These are phyloP conservation scores for Ochotona curzoniae DNA, from an alignment of 2,113 vertebrate genomes.

Conservation along the genomic window DNA sequence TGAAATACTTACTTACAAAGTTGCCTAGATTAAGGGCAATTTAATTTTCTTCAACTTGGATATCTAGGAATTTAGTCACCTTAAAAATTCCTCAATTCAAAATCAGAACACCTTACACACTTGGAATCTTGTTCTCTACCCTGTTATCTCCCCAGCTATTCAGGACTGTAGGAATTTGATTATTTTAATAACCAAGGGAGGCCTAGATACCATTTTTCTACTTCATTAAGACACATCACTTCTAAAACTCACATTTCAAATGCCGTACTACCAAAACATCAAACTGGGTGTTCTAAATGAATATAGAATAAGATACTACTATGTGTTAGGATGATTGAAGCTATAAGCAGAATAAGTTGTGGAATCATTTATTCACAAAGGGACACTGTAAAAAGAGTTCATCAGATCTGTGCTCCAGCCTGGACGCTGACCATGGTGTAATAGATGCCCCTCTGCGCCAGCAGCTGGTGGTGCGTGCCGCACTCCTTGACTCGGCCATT, in stretches of 20 bases:
- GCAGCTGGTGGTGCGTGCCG: constrained; percentile 95
- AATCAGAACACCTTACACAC: background rate
- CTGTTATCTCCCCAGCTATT: background rate
- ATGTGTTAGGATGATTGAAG: background rate
- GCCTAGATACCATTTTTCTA: background rate
- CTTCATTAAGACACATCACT: background rate
- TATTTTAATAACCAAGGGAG: background rate
- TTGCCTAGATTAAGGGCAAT: background rate
- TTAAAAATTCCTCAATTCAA: background rate
- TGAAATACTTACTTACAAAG: background rate
- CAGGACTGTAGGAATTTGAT: background rate
- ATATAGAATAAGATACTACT: background rate
- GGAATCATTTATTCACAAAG: constrained; percentile 68
- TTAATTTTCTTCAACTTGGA: constrained; percentile 4
- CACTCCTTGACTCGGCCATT: constrained; percentile 90
- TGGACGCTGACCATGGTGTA: constrained; percentile 92
- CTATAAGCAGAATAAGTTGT: constrained; percentile 48
- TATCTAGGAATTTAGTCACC: background rate
- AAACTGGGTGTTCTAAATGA: background rate
- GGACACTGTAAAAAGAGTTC: constrained; percentile 35
- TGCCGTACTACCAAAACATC: background rate
- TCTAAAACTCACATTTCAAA: background rate
- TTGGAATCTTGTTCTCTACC: background rate
- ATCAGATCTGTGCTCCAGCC: constrained; percentile 76
- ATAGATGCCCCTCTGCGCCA: constrained; percentile 91